Conservation (phyloP, 2,113 vertebrate genomes). For the Megatriorchis doriae region DNA sequence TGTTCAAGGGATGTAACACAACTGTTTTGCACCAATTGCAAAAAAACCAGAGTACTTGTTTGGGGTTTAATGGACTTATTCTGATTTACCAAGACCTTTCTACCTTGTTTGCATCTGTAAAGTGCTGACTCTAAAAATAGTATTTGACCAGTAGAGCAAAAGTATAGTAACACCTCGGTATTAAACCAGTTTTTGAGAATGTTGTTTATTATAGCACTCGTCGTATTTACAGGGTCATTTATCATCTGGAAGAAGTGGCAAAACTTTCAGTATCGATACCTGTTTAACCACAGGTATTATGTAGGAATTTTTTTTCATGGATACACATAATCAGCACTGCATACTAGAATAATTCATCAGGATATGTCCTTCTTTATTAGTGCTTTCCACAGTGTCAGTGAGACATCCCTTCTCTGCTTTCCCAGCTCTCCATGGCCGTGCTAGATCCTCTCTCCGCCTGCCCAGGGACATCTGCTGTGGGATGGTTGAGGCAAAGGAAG, state of each 20-base stretch:
- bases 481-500: not conserved
- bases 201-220: not conserved
- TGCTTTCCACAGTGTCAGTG: not conserved
- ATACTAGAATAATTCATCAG: not conserved
- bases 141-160: not conserved
- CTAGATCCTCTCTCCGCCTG: not conserved
- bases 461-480: not conserved
- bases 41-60: not conserved
- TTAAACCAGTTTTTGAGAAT: not conserved
- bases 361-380: not conserved
- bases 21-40: not conserved
- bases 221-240: not conserved
- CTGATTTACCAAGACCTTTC: not conserved
- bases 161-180: not conserved
- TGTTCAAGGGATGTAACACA: not conserved
- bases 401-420: not conserved
- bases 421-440: not conserved
- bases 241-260: not conserved
- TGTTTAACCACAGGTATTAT: not conserved
- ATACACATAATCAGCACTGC: not conserved
- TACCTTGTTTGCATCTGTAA: not conserved
- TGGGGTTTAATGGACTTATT: not conserved
- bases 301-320: not conserved
- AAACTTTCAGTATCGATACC: not conserved
- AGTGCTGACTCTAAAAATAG: not conserved